Evolutionary conservation across 2,113 vertebrate genomes (phyloP).

Genomic region (Tor tambroides): DNA sequence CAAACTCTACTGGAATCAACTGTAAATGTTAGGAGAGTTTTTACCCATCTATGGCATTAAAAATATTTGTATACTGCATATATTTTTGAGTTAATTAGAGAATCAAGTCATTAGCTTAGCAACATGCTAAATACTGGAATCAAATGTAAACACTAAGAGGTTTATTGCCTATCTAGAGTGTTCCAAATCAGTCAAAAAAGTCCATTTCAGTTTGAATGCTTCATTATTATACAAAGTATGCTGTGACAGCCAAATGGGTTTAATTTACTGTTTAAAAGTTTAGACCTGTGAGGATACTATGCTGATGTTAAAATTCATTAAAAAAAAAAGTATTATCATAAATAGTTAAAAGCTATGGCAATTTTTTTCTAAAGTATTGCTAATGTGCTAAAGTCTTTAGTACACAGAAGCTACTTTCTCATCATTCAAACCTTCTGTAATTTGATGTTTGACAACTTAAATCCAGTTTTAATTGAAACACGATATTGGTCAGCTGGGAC

Average conservation of each 20-base stretch:
- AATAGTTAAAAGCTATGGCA: no score
- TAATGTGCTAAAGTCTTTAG: neutral
- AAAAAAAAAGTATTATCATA: neutral
- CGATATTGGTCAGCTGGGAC: neutral
- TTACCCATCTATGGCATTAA: neutral
- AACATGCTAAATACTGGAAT: neutral
- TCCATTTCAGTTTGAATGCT: neutral
- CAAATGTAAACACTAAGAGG: no score
- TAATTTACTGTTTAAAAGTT: neutral
- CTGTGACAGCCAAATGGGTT: no score
- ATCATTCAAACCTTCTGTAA: neutral
- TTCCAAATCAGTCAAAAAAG: neutral
- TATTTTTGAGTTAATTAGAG: neutral
- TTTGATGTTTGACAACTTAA: slow-evolving; percentile 7
- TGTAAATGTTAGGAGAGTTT: neutral
- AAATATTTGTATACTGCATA: neutral
- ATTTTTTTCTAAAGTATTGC: neutral
- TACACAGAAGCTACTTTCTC: neutral
- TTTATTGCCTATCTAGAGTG: neutral
- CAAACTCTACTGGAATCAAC: neutral
- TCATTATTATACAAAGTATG: neutral
- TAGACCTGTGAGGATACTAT: no score
- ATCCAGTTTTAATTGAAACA: slow-evolving; percentile 12
- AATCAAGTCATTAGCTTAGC: neutral
- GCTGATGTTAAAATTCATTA: neutral